Evolutionary conservation across 64 coral and sea anemone genomes (phyloP).

Genomic region (Actinia tenebrosa): DNA sequence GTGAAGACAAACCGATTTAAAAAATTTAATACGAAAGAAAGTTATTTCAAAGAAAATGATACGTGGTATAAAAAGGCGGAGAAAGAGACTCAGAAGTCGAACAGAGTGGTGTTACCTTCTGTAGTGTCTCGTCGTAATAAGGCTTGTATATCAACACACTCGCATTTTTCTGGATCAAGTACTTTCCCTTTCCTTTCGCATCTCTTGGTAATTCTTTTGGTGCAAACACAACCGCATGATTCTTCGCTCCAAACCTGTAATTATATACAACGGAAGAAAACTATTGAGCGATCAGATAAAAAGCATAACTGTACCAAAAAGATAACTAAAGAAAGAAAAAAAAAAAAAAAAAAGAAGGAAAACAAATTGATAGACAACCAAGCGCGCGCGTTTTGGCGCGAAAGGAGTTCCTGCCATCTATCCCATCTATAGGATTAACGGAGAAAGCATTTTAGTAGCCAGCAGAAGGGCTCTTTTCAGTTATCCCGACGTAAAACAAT

Average conservation of each 20-base stretch:
- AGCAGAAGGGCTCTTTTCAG: no score
- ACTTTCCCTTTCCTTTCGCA: slow-evolving; percentile 49
- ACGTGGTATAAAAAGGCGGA: no score
- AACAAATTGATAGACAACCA: neutral
- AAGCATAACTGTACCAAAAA: neutral
- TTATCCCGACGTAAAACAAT: no score
- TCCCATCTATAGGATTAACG: no score
- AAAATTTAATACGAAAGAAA: no score
- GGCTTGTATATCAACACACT: slow-evolving; percentile 63
- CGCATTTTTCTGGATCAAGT: slow-evolving; percentile 46
- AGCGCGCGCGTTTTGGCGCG: neutral
- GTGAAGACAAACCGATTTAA: no score
- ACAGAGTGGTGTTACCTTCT: neutral
- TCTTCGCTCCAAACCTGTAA: slow-evolving; percentile 67
- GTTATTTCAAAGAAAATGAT: no score
- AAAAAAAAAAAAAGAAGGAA: neutral
- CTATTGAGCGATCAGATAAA: neutral
- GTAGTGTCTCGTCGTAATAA: neutral
- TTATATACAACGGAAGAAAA: neutral
- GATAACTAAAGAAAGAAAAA: neutral
- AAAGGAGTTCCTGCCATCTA: no score
- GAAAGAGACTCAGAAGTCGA: neutral
- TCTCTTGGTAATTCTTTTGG: slow-evolving; percentile 30
- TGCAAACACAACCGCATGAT: slow-evolving; percentile 60
- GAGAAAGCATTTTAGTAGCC: no score